A percentile compares a stretch with the other conserved stretches of the same genome.
Evolutionary conservation across 2,797 vertebrate genomes (phyloP).

Genomic region (Sciurus carolinensis): DNA sequence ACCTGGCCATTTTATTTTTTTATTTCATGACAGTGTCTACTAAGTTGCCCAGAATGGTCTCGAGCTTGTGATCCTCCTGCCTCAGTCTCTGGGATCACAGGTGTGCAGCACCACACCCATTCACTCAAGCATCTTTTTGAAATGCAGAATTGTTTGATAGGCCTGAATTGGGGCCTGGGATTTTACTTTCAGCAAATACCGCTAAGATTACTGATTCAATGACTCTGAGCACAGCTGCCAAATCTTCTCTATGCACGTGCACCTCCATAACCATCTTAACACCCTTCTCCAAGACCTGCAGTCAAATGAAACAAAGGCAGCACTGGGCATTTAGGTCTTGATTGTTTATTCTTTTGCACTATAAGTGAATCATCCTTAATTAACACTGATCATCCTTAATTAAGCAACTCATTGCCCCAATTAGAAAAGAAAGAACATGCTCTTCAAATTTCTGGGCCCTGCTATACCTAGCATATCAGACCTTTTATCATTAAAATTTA

Average conservation of each 20-base stretch:
- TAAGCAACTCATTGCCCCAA: not conserved
- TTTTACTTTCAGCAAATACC: not conserved
- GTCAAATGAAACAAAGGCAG: not conserved
- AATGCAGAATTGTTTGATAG: not conserved
- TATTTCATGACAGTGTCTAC: too few relatives aligned
- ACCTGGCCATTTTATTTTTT: too few relatives aligned
- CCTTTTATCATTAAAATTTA: conserved; percentile 52
- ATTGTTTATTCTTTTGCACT: conserved; percentile 4
- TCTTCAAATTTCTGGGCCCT: conserved; percentile 51
- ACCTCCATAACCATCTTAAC: not conserved
- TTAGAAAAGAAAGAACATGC: conserved; percentile 1
- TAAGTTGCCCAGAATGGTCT: too few relatives aligned
- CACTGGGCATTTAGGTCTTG: not conserved
- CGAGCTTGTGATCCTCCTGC: too few relatives aligned
- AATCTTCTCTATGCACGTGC: not conserved
- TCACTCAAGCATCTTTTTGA: not conserved
- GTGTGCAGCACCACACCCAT: too few relatives aligned
- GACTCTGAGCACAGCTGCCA: not conserved
- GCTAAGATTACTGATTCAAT: not conserved
- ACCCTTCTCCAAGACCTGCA: not conserved
- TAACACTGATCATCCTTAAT: not conserved
- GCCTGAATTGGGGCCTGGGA: not conserved
- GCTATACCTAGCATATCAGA: not conserved
- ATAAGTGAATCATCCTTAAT: not conserved
- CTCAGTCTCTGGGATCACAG: too few relatives aligned